Evolutionary conservation across 2,888 invertebrate species (phyloP).

Genomic region (Watsonalla binaria): DNA sequence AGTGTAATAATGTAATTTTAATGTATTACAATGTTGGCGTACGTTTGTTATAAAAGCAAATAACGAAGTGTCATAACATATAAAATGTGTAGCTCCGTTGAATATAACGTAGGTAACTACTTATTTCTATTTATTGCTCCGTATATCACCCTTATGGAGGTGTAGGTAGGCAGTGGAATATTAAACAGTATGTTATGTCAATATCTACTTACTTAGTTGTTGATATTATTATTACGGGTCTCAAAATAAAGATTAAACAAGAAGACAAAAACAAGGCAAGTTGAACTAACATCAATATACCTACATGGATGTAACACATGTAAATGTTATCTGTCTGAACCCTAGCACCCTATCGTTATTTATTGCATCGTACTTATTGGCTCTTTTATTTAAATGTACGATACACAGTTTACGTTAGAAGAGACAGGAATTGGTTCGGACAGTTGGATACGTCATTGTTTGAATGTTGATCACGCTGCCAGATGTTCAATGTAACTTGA

Average conservation of each 20-base stretch:
- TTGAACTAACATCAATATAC: no score
- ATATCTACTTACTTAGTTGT: slow-evolving; percentile 2
- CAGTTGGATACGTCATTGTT: slow-evolving; percentile 45
- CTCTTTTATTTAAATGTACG: not conserved
- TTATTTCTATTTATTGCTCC: no score
- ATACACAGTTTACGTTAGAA: slow-evolving; percentile 20
- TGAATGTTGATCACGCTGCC: slow-evolving; percentile 40
- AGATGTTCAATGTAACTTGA: slow-evolving; percentile 71
- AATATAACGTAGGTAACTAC: no score
- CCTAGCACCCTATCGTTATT: slow-evolving; percentile 1
- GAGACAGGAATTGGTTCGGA: slow-evolving; percentile 36
- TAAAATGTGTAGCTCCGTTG: not conserved
- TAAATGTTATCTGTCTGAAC: no score
- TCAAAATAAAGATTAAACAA: no score
- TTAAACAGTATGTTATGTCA: not conserved
- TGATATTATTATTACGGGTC: no score
- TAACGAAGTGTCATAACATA: not conserved
- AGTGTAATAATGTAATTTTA: slow-evolving; percentile 13
- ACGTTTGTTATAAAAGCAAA: slow-evolving; percentile 32
- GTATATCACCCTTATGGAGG: no score
- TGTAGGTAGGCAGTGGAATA: no score
- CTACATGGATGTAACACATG: no score
- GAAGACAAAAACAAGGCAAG: no score
- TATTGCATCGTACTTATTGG: not conserved
- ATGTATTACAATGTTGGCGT: slow-evolving; percentile 12